phyloP scores from a whole-genome alignment of 2,797 vertebrate species.

The Fistularia tabacaria region DNA sequence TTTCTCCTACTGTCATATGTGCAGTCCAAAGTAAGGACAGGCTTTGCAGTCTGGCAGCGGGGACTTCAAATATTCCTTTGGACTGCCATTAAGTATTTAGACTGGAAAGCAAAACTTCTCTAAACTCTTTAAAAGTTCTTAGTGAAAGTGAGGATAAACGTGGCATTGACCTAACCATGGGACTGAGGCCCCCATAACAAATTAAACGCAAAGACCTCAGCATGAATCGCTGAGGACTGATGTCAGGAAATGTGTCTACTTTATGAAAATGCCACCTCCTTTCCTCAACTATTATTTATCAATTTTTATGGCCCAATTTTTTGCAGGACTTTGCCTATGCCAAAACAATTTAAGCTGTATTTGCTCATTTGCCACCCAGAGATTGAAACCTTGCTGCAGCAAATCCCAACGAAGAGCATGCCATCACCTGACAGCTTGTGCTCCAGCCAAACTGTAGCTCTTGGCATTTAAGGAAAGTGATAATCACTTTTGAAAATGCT shows the following conservation, averaged over 20 bases:
- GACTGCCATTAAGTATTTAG: constrained; percentile 30
- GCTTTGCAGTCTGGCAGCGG: background rate
- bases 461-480: constrained; percentile 59
- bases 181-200: constrained; percentile 3
- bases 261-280: constrained; percentile 26
- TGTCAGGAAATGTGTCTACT: constrained; percentile 28
- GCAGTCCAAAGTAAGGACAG: background rate
- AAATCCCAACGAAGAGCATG: constrained; percentile 30
- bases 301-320: constrained; percentile 32
- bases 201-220: constrained; percentile 21
- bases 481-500: constrained; percentile 53
- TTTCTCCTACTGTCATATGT: constrained; percentile 9
- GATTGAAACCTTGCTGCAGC: constrained; percentile 32
- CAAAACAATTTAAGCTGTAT: constrained; percentile 40
- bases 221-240: constrained; percentile 14
- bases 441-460: constrained; percentile 13
- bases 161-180: constrained; percentile 19
- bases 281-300: constrained; percentile 36
- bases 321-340: constrained; percentile 17
- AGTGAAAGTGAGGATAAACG: constrained; percentile 22
- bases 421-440: constrained; percentile 35
- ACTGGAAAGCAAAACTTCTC: constrained; percentile 11
- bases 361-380: constrained; percentile 22
- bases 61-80: constrained; percentile 16
- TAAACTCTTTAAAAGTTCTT: background rate